Evolutionary conservation across 2,797 vertebrate species (phyloP), one percentile per base, ranked within the genome.

Genomic region (Typhlichthys subterraneus): DNA sequence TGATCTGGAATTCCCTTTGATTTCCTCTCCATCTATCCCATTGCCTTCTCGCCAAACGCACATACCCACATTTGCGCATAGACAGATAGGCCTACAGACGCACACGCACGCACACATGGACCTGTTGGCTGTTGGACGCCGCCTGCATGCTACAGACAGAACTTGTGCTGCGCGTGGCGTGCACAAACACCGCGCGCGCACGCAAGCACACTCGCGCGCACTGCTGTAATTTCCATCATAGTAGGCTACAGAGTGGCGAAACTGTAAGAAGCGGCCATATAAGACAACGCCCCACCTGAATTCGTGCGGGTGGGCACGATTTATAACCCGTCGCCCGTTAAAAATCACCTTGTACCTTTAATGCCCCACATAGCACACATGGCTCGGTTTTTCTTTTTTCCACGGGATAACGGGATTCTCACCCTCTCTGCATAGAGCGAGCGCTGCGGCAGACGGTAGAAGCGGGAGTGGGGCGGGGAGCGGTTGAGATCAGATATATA

Each of bases 1-100:
- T 95, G 92, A 92, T 82, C 61, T 72, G 82, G 63, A 72, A 72
- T 76, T 89, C 76, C 63, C 72, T 86, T 85, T 88, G 74, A 84
- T 84, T 75, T 49, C 66, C 54, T 70, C 72, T 60, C 77, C 67
- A 49, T 65, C 59, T 2, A 12, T 60, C 9, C 42, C 31, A 14
- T 23, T 61, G 65, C 78, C 70, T 73, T 65, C 53, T 65, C 71
- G 60, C 73, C 72, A 67, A 63, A 72, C 79, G 73, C 83, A 68
- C 55, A 69, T 67, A 83, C 85, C 76, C 83, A 77, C 72, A 59
- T 53, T 73, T 68, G 68, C 63, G 52, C 76, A 66, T 68, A 70
- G 72, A 52, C 63, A 64, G 23, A 29, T 4, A 29, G 23, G 23
- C 69, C 38, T 15, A 75, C 73, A 63, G 13, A 42, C 72, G 61